Evolutionary conservation across 2,888 invertebrate species (phyloP), one percentile per base, ranked within the genome.

Genomic region (Notodromas monacha): DNA sequence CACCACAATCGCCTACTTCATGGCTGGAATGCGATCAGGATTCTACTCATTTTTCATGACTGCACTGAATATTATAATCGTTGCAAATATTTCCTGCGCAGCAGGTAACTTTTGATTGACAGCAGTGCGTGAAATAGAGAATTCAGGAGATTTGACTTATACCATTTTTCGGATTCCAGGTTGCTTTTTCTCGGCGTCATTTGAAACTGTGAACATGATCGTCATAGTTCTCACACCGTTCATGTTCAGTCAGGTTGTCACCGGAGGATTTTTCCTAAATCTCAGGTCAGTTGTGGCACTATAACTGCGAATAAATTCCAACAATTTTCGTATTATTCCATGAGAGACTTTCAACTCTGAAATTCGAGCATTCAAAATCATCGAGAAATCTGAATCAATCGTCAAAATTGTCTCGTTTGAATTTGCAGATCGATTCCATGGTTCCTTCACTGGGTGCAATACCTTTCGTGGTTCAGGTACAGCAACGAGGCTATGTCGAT

Each of bases 211-310:
- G 42, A 63, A 73, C 2, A 43, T 65, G 29, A 72, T 73, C 1
- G 69, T 76, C 57, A 67, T 70, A 0, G 73, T 68, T 45, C 54
- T 77, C 31, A 68, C 77, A 36, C 74, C 77, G 0, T 68, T 77
- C 41, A 76, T 77, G 50, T 73, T 70, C 42, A 55, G 69, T 6
- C 58, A 76, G 33, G 73, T 77, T 72, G 64, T 76, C 39, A 73
- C 73, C 2, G 74, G 74, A 31, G 77, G 77, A 14, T 56, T 73
- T 26, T 76, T 77, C 44, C 56, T 74, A 29, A 69, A 67, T 51
- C 55, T 77, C 36, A 66, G 65, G 76, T 74, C 52, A 44, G 37
- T 35, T n/a, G n/a, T n/a, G n/a, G n/a, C n/a, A n/a, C n/a, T n/a
- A n/a, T n/a, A n/a, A n/a, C n/a, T n/a, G n/a, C n/a, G n/a, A n/a